Conservation (phyloP, 2,888 invertebrate species). For the Pyrrhosoma nymphula region DNA sequence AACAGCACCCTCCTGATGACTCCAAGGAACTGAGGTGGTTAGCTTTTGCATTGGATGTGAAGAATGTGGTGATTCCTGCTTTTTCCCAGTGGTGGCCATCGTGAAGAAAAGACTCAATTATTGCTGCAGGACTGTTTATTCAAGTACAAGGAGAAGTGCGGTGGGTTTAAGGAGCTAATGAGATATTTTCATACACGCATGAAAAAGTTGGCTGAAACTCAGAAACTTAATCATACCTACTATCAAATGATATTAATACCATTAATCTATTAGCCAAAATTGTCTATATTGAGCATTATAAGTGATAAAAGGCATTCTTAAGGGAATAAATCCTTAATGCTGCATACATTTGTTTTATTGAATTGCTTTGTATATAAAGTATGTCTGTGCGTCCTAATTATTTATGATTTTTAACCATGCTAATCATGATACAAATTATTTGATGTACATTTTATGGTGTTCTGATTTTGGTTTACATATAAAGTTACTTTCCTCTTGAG, state of each 20-base stretch:
- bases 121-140: conserved; percentile 47
- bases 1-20: conserved; percentile 77
- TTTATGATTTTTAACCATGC: too few relatives aligned
- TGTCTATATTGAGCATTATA: conserved; percentile 43
- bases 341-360: background rate
- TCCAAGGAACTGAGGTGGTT: conserved; percentile 77
- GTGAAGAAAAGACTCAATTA: conserved; percentile 53
- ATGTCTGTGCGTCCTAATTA: too few relatives aligned
- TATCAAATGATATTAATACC: conserved; percentile 34
- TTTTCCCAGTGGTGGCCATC: conserved; percentile 54
- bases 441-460: too few relatives aligned
- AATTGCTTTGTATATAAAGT: background rate
- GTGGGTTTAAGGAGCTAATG: conserved; percentile 50
- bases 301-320: conserved; percentile 41
- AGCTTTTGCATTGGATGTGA: conserved; percentile 30
- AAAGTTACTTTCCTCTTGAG: too few relatives aligned
- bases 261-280: background rate
- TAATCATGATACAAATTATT: too few relatives aligned
- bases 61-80: conserved; percentile 44
- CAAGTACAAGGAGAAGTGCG: conserved; percentile 40
- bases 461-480: too few relatives aligned
- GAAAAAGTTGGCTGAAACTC: conserved; percentile 50
- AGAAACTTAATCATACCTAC: conserved; percentile 41
- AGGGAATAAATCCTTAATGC: conserved; percentile 28
- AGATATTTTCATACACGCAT: conserved; percentile 48